These are phyloP conservation scores for Ericerus pela DNA, from an alignment of 1,140 invertebrate genomes.

Conservation along the genomic window DNA sequence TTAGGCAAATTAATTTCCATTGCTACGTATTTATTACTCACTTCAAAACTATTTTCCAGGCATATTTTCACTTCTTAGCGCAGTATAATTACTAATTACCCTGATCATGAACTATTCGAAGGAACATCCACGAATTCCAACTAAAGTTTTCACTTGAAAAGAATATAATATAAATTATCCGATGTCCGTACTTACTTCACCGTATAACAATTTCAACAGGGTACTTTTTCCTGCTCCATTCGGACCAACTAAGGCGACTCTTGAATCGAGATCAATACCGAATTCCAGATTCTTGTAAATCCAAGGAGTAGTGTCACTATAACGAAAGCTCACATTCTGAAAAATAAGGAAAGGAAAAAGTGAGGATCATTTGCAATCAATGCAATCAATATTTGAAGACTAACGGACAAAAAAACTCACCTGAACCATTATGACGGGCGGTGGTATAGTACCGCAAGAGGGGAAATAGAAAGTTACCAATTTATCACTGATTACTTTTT, in stretches of 20 bases:
- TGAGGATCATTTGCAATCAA: conserved; percentile 7
- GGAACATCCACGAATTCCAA: no score
- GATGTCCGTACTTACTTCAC: conserved; percentile 51
- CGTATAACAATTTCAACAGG: conserved; percentile 85
- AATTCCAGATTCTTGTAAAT: conserved; percentile 98
- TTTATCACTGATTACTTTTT: conserved; percentile 84
- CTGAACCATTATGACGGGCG: conserved; percentile 97
- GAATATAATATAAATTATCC: not conserved
- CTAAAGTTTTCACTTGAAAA: not conserved
- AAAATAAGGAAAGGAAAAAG: conserved; percentile 23
- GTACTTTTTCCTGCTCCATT: conserved; percentile 99
- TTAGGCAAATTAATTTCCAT: no score
- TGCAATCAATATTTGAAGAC: conserved; percentile 11
- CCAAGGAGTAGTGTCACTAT: conserved; percentile 68
- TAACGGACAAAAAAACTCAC: conserved; percentile 22
- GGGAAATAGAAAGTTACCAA: conserved; percentile 89
- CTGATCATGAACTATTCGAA: no score
- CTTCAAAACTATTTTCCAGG: no score
- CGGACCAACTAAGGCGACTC: conserved; percentile 92
- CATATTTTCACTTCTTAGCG: no score
- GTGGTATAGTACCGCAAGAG: conserved; percentile 88
- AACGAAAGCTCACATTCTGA: conserved; percentile 89
- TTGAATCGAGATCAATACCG: conserved; percentile 94
- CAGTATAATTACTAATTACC: no score
- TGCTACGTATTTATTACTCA: no score